Evolutionary conservation across 2,888 invertebrate species (phyloP), one percentile per base, ranked within the genome.

Genomic region (Lasioglossum zephyrum): DNA sequence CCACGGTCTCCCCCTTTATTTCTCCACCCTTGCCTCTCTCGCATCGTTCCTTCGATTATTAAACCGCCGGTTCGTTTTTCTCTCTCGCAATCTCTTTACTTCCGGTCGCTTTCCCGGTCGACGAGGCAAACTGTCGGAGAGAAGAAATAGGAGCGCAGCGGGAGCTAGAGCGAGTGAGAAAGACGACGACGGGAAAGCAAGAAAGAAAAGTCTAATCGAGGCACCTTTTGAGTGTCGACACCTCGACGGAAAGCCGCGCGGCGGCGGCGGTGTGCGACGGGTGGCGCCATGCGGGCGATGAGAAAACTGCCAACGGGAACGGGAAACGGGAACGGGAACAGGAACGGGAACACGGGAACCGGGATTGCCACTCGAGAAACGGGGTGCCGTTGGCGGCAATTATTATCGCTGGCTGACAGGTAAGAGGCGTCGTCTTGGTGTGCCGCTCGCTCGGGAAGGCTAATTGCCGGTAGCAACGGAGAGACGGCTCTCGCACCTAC

Each of bases 391-490:
- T 85, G 81, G 75, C 70, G 79, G 79, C 79, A 86, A 86, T 88
- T 88, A 88, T 88, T 88, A 85, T 84, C 73, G 82, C 73, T 79
- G 79, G 78, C 74, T 85, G 81, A 82, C 77, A 86, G 86, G 86
- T 86, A 86, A 86, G 86, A 86, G 86, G 82, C 79, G 70, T 84
- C 85, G 74, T 84, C 85, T 86, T 63, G 86, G 76, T 77, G 86
- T 53, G 53, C 77, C 53, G 53, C 53, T 53, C 72, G 86, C 73
- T 77, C 77, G 87, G 69, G 77, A 77, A 79, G 76, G 73, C 77
- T 89, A 89, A 89, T 89, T 89, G 87, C 82, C 63, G 73, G 53
- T 66, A 81, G 70, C 77, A 49, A 73, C 70, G 70, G 77, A 77
- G 81, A 80, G 69, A 76, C 75, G 75, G 41, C 76, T 47, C 69